Evolutionary conservation across 64 coral and sea anemone genomes (phyloP).

Genomic region (Orbicella faveolata): DNA sequence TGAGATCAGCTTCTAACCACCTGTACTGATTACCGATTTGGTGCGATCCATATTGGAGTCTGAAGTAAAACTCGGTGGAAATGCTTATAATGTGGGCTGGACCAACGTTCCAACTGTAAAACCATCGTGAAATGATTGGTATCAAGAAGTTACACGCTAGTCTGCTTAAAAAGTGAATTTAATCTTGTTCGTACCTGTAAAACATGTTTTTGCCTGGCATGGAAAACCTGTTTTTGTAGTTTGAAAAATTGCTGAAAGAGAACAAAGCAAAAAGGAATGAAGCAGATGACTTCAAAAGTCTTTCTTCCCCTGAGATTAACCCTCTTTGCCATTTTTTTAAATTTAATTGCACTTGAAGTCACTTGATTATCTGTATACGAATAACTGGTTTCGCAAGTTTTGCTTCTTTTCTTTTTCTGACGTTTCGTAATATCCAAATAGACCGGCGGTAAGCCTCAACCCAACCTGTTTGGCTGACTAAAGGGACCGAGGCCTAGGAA

Average conservation of each 20-base stretch:
- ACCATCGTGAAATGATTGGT: background rate
- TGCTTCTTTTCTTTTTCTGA: no score
- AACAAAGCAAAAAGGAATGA: background rate
- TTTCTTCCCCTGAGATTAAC: no score
- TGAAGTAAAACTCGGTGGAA: constrained; percentile 94
- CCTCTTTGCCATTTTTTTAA: no score
- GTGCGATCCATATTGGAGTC: constrained; percentile 60
- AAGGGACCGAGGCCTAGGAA: no score
- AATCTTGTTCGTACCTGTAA: constrained; percentile 67
- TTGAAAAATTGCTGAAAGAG: constrained; percentile 86
- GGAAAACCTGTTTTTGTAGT: constrained; percentile 90
- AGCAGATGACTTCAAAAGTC: no score
- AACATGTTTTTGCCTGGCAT: constrained; percentile 89
- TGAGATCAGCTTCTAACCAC: constrained; percentile 64
- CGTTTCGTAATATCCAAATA: no score
- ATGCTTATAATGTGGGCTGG: constrained; percentile 92
- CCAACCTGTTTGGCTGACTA: no score
- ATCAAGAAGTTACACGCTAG: background rate
- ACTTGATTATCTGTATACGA: no score
- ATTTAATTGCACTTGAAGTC: no score
- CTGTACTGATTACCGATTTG: constrained; percentile 76
- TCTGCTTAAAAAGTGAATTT: background rate
- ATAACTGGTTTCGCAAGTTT: no score
- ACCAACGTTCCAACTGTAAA: constrained; percentile 85
- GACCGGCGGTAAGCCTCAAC: no score